Percentiles rank a stretch among this genome's conserved stretches.
Evolutionary conservation across 2,797 vertebrate genomes (phyloP).

Genomic region (Melanotaenia nigrans): DNA sequence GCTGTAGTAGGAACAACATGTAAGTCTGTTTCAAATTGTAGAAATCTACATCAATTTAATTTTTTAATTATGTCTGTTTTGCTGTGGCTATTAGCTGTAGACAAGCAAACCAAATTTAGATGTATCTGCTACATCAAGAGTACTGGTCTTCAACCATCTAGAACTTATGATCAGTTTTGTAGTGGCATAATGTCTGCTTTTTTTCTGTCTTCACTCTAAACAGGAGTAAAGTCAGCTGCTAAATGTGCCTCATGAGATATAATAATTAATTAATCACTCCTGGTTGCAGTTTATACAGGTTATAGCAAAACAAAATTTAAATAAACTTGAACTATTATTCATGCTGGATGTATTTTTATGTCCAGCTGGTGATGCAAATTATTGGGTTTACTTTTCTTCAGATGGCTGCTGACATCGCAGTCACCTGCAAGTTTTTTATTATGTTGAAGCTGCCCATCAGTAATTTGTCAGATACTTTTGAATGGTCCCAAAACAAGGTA

Average conservation of each 20-base stretch:
- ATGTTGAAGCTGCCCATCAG: constrained; percentile 20
- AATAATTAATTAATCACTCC: not conserved
- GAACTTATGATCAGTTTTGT: not conserved
- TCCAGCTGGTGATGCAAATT: constrained; percentile 47
- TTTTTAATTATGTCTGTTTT: not conserved
- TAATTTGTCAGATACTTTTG: constrained; percentile 26
- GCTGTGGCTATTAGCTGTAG: not conserved
- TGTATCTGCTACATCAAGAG: not conserved
- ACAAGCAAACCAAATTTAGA: not conserved
- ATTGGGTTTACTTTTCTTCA: constrained; percentile 53
- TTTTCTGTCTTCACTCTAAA: not conserved
- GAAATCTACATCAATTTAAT: not conserved
- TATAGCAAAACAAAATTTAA: not conserved
- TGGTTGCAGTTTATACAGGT: not conserved
- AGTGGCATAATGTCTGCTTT: not conserved
- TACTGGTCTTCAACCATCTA: not conserved
- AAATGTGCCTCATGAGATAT: not conserved
- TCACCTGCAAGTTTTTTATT: constrained; percentile 42
- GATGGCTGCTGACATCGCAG: constrained; percentile 35
- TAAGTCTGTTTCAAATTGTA: constrained; percentile 72
- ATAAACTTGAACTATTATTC: constrained; percentile 16
- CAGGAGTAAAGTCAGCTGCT: not conserved
- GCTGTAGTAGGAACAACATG: constrained; percentile 96
- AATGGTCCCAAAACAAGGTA: constrained; percentile 1
- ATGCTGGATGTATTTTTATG: constrained; percentile 40